Conservation (phyloP, 2,113 vertebrate genomes). For the Alexandromys fortis region DNA sequence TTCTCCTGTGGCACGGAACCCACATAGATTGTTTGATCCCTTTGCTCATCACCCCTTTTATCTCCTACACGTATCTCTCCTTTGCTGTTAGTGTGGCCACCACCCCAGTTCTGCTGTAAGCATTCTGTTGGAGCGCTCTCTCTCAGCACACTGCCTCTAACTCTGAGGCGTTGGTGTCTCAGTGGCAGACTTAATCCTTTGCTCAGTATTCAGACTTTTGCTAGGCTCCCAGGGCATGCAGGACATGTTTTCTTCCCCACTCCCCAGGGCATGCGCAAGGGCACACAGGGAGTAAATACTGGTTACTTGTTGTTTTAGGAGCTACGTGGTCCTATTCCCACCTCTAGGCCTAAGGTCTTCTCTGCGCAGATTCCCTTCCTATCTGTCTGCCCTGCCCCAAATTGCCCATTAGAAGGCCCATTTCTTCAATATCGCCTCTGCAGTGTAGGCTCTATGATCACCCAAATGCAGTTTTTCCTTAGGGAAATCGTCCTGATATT, state of each 20-base stretch:
- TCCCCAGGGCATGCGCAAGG: background rate
- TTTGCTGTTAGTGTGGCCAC: background rate
- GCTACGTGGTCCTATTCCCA: background rate
- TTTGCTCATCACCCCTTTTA: background rate
- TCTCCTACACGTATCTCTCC: background rate
- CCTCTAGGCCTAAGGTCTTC: background rate
- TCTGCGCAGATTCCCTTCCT: background rate
- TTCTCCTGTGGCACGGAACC: background rate
- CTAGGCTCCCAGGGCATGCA: background rate
- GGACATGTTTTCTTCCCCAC: background rate
- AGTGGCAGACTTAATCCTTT: background rate
- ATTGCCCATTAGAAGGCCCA: background rate
- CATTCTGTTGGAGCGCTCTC: background rate
- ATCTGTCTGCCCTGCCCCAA: background rate
- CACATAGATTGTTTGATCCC: background rate
- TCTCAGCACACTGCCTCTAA: background rate
- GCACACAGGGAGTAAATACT: rapidly evolving
- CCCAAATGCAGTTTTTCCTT: background rate
- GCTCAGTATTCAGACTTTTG: background rate
- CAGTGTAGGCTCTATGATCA: background rate
- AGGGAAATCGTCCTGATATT: background rate
- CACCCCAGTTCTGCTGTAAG: background rate
- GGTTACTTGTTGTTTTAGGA: background rate
- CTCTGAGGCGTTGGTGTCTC: background rate
- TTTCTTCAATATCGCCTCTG: background rate